Evolutionary conservation across 2,888 invertebrate species (phyloP), one percentile per base, ranked within the genome.

Genomic region (Deladenus siricidicola): DNA sequence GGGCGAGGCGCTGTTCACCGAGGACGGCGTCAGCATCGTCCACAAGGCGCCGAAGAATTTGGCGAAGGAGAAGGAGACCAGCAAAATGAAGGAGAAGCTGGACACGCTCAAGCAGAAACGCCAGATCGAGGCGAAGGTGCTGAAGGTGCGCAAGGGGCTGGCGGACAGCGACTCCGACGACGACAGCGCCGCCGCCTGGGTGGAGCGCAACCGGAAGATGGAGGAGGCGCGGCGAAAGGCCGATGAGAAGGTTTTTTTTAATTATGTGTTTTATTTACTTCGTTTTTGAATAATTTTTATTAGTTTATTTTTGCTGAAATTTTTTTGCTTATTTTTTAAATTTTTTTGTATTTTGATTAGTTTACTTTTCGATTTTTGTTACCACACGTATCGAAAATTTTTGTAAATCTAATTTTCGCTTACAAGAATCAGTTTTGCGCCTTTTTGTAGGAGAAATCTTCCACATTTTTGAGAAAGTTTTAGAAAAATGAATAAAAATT

Each of bases 141-240:
- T 74, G 48, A 72, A 69, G 43, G 64, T 62, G 21, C 66, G 60
- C 50, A 72, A 64, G 39, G 70, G 68, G 2, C 57, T 77, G 10
- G 76, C 73, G 1, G 76, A 77, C 39, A 67, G 66, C 52, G 64
- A 62, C 19, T 70, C 71, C 2, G 74, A 71, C 14, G 64, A 65
- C n/a, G 60, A 49, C n/a, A 56, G 43, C 19, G 59, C 58, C 26
- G 68, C 85, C 23, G 62, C 85, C 24, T 98, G 96, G 96, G 87
- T 96, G 30, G 83, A 85, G 71, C 89, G 86, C 74, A 88, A 85
- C 69, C 84, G 92, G 14, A 85, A 86, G 54, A 81, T 87, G 3
- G 86, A 88, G 54, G 84, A 86, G 68, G 88, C 89, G 71, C 90
- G 88, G 74, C 85, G 85, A 66, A 87, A 88, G 73, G 94, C 94